Base-by-base conservation (phyloP, 1,140 invertebrate genomes). In the Lepidurus apus region DNA sequence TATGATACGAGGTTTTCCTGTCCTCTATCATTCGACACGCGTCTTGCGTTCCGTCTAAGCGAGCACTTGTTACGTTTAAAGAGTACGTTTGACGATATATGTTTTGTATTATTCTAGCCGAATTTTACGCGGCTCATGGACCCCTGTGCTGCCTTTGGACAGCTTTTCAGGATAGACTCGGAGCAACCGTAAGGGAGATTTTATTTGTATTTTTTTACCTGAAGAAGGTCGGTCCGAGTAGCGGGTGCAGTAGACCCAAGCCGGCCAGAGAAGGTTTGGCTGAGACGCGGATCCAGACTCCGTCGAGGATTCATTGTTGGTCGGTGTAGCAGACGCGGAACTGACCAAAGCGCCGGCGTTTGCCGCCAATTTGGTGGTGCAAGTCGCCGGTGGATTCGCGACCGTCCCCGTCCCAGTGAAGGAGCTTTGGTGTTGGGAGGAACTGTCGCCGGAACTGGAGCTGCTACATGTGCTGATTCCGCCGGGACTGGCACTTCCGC, bases 191-290 rank as follows among this genome's bases (percentile, higher is more conserved):
- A 34, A 34, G 34, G 34, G 17, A 26, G 44, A 77, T 75, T 73
- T 47, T 10, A 11, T n/a, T 65, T 42, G 79, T 42, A 13, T 44
- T 10, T 80, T 34, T 73, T 89, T 88, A 98, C 96, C 96, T 87
- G 95, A 95, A 81, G 95, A 97, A 7, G 97, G 96, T 84, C 96
- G 87, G 86, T 98, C 96, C 78, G 95, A 97, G 85, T 98, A 98
- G 86, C 97, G 89, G 0, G 97, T 98, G 86, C 96, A 98, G 85
- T 96, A 98, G 42, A 98, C 95, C 97, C 97, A 98, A 0, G 96
- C 96, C 0, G 97, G 97, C 93, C 95, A 89, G n/a, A 75, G 5
- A 84, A 74, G 77, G 74, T 82, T 34, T 44, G 42, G 73, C 74
- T 80, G 42, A 47, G 43, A 44, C 21, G 75, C 43, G 11, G n/a